These are phyloP conservation scores for Panzeria rudis DNA, from an alignment of 2,888 invertebrate genomes.

Conservation along the genomic window DNA sequence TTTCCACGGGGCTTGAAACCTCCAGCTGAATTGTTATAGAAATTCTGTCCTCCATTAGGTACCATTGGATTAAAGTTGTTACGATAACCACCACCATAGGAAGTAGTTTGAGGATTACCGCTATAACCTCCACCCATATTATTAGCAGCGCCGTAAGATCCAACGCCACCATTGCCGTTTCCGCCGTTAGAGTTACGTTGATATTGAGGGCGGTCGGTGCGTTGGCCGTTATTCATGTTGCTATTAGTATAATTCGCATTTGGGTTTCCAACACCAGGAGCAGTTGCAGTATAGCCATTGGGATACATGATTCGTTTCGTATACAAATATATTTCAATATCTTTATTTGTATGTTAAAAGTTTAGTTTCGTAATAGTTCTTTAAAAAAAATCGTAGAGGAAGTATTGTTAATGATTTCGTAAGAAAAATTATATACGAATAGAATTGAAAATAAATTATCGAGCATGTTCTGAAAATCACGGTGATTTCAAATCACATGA, in stretches of 20 bases:
- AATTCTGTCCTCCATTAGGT: constrained; percentile 77
- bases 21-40: constrained; percentile 76
- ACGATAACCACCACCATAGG: constrained; percentile 80
- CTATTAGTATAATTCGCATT: constrained; percentile 72
- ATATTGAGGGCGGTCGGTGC: constrained; percentile 79
- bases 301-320: constrained; percentile 76
- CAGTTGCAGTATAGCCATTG: constrained; percentile 79
- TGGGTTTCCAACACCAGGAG: constrained; percentile 78
- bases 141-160: constrained; percentile 76
- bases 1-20: constrained; percentile 79
- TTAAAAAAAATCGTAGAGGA: neutral
- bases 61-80: constrained; percentile 78
- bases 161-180: constrained; percentile 74
- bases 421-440: neutral
- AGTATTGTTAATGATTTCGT: no score
- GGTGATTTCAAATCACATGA: no score
- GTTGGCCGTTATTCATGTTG: constrained; percentile 77
- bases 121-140: constrained; percentile 74
- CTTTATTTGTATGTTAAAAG: neutral
- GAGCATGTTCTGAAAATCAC: no score
- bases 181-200: constrained; percentile 75
- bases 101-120: constrained; percentile 59
- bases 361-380: constrained; percentile 12
- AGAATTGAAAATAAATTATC: no score
- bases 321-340: constrained; percentile 30